phyloP scores from a whole-genome alignment of 2,888 invertebrate genomes.

The Ormyrus pomaceus region DNA sequence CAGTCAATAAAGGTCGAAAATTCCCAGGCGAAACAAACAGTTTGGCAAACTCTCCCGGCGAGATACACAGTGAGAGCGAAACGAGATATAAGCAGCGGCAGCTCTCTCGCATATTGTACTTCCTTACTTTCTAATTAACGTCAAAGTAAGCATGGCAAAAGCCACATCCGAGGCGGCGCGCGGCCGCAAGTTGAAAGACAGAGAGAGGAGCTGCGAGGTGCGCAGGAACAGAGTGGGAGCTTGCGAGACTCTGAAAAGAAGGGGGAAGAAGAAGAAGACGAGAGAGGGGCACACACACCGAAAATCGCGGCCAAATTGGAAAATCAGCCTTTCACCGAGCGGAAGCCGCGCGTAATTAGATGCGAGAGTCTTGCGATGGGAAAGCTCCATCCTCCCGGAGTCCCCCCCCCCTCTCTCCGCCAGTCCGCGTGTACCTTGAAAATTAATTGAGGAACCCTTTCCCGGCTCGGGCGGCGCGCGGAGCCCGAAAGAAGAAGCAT shows the following conservation, averaged over 20 bases:
- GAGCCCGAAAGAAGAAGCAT: neutral
- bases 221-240: too few species aligned
- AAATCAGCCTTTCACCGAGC: conserved; percentile 17
- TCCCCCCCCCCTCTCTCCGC: neutral
- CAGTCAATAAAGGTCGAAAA: too few species aligned
- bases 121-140: conserved; percentile 46
- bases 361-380: neutral
- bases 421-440: conserved; percentile 1
- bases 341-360: conserved; percentile 18
- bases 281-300: neutral
- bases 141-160: conserved; percentile 21
- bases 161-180: neutral
- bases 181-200: neutral
- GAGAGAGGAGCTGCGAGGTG: neutral
- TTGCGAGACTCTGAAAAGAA: too few species aligned
- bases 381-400: too few species aligned
- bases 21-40: too few species aligned
- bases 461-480: neutral
- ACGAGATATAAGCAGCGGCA: conserved; percentile 16
- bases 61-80: neutral
- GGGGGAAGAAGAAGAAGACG: too few species aligned
- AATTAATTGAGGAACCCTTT: conserved; percentile 44
- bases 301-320: conserved; percentile 42
- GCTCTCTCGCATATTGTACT: neutral
- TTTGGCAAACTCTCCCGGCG: neutral